Evolutionary conservation across 2,888 invertebrate genomes (phyloP), one percentile per base, ranked within the genome.

Genomic region (Steromphala cineraria): DNA sequence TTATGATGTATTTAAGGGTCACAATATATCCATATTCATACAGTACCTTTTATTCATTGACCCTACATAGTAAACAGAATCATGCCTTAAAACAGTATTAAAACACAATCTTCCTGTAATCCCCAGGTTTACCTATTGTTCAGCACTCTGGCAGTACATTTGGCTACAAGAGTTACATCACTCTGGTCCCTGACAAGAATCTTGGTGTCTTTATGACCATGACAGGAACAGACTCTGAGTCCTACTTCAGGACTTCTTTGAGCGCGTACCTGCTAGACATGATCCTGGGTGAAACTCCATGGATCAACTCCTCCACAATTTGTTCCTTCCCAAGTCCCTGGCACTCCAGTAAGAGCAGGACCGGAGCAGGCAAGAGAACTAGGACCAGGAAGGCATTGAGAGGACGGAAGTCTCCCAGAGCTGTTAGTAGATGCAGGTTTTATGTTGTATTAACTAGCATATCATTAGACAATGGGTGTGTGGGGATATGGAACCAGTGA

Each of bases 321-420:
- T 92, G 92, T 80, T 87, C 88, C 7, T 92, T 89, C 84, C 92
- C 92, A 0, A 85, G 89, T 40, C 89, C 89, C 15, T 89, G 88
- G 87, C 78, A 79, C 46, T 28, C 78, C 0, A 19, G 74, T n/a
- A 52, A 53, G 8, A 19, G 77, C 5, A 53, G 67, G 10, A 40
- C 31, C 4, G 40, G 67, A 8, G 62, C 13, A 5, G 10, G 8
- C 3, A 28, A n/a, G 31, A 19, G 8, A 28, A 28, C 67, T 13
- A 24, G 10, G 19, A n/a, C 40, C 28, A 36, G 13, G 2, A 24
- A 67, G 21, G 3, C 19, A 1, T 24, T 24, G 13, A 74, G 46
- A 36, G 17, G 17, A 24, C 67, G 5, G 46, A 46, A 46, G 13
- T 4, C 46, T 46, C 46, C 2, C 4, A 36, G 46, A 46, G 46